These are phyloP conservation scores for Seriola rivoliana DNA, from an alignment of 2,113 vertebrate species.

Conservation along the genomic window DNA sequence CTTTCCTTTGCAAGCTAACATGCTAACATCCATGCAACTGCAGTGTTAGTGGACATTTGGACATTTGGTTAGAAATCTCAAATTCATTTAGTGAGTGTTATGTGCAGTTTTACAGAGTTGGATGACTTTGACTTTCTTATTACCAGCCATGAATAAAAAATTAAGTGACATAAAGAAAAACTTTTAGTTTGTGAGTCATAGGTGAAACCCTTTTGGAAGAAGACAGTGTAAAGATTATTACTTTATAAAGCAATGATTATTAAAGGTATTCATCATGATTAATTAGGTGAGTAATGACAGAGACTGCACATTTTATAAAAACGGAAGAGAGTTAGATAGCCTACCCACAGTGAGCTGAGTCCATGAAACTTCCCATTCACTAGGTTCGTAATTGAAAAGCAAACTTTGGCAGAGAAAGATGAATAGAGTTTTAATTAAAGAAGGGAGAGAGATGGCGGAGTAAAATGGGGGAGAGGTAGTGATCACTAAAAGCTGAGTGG, in stretches of 20 bases:
- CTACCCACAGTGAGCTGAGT: constrained; percentile 19
- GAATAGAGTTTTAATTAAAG: constrained; percentile 36
- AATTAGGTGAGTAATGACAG: not conserved
- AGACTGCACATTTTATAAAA: constrained; percentile 10
- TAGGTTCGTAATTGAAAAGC: constrained; percentile 37
- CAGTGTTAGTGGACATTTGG: not conserved
- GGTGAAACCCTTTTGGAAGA: not conserved
- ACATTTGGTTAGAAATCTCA: not conserved
- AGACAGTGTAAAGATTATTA: constrained; percentile 12
- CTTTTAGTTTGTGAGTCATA: constrained; percentile 9
- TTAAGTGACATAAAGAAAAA: not conserved
- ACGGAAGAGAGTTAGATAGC: not conserved
- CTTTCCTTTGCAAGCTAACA: not conserved
- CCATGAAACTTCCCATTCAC: not conserved
- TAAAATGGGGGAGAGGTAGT: constrained; percentile 2
- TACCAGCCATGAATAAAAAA: not conserved
- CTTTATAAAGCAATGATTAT: constrained; percentile 29
- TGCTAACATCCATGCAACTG: not conserved
- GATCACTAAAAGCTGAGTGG: not conserved
- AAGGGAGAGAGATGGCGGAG: not conserved
- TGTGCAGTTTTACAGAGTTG: not conserved
- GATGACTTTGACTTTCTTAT: not conserved
- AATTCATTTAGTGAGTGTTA: not conserved
- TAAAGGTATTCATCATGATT: constrained; percentile 27
- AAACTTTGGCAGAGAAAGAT: constrained; percentile 24